Conservation (phyloP, 23 tunicate species). For the Trididemnum clinides region DNA sequence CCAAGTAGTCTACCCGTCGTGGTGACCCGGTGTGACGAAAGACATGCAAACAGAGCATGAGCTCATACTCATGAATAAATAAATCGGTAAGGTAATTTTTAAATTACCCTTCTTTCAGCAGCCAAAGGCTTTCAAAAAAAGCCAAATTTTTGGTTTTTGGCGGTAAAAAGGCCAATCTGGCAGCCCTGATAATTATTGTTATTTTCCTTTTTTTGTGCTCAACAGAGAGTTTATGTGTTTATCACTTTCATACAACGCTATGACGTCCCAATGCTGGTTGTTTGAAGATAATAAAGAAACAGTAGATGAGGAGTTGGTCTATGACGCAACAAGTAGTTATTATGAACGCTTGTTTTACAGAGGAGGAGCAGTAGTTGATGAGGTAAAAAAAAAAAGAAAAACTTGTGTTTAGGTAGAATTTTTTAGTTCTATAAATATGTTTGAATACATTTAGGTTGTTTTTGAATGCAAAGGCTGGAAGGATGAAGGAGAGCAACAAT, state of each 20-base stretch:
- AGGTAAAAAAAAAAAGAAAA: conserved; percentile 30
- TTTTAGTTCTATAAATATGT: background rate
- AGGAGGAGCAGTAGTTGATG: conserved; percentile 92
- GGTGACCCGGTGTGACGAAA: too few relatives aligned
- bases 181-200: too few relatives aligned
- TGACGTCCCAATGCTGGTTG: conserved; percentile 53
- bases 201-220: too few relatives aligned
- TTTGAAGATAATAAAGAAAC: conserved; percentile 65
- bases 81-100: too few relatives aligned
- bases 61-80: too few relatives aligned
- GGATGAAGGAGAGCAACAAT: conserved; percentile 83
- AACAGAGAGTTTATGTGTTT: conserved; percentile 90
- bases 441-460: conserved; percentile 46
- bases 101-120: too few relatives aligned
- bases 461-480: conserved; percentile 90
- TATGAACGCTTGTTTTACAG: conserved; percentile 76
- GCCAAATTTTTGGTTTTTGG: too few relatives aligned
- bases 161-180: too few relatives aligned
- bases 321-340: conserved; percentile 1
- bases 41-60: too few relatives aligned
- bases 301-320: background rate
- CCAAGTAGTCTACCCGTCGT: too few relatives aligned
- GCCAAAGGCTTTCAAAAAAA: too few relatives aligned
- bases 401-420: background rate
- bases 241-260: conserved; percentile 50